Evolutionary conservation across 2,113 vertebrate species (phyloP), one percentile per base, ranked within the genome.

Genomic region (Ibidorhyncha struthersii): DNA sequence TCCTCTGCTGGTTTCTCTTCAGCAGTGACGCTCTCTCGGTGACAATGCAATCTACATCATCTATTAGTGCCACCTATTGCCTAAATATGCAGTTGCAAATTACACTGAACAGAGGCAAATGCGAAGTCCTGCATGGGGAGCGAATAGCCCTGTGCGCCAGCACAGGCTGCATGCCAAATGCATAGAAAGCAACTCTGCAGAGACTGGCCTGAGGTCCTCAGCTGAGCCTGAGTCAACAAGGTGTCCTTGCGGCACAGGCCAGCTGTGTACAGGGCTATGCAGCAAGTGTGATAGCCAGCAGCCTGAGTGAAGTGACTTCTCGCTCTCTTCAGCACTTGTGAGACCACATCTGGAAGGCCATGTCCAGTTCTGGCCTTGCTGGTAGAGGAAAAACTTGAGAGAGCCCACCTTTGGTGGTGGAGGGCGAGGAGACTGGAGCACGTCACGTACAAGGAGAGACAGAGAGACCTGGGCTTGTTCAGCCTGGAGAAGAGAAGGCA

Each of bases 21-120:
- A 12, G 79, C 47, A 32, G 36, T 82, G 90, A 62, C 52, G 47
- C 34, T 45, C 30, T 56, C 49, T 22, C 10, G 5, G 25, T 53
- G 59, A 61, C 83, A 53, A 5, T 1, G 18, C 38, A 14, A 27
- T 17, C 32, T 12, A 26, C 56, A 17, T 53, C 92, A 63, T 41
- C 59, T 38, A 1, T 82, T 77, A 83, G 94, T 95, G 97, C 97
- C 97, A 89, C 87, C 97, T 97, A 84, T 76, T 61, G 95, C 52
- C 36, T 22, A 83, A 74, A 27, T 0, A 25, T 21, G 81, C 73
- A 17, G 49, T 65, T 87, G 81, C 95, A 96, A n/a, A 77, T 6
- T 1, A 38, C 36, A 21, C n/a, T 53, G 53, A 29, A 4, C 14
- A 12, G 22, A 38, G 40, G 15, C 32, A 26, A 66, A 62, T 21